phyloP scores from a whole-genome alignment of 2,888 invertebrate genomes.

The Bursaphelenchus okinawaensis region DNA sequence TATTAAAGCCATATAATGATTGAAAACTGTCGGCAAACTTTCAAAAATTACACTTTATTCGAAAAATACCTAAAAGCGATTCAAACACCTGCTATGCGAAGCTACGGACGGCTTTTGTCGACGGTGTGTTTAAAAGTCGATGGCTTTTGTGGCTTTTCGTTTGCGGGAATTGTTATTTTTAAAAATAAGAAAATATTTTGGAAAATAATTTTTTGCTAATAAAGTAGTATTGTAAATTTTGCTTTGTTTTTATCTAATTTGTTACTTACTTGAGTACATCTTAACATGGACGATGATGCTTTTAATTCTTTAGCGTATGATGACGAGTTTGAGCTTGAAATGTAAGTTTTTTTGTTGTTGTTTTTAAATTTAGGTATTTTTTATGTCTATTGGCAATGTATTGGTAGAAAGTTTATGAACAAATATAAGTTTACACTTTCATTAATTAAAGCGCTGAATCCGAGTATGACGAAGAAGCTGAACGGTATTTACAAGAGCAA shows the following conservation, averaged over 20 bases:
- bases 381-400: not conserved
- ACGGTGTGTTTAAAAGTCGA: too few relatives aligned
- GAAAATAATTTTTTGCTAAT: not conserved
- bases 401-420: not conserved
- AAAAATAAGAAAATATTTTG: not conserved
- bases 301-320: conserved; percentile 14
- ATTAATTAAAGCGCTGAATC: too few relatives aligned
- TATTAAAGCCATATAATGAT: too few relatives aligned
- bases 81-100: too few relatives aligned
- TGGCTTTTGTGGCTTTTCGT: not conserved
- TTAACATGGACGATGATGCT: conserved; percentile 15
- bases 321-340: not conserved
- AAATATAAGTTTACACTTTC: too few relatives aligned
- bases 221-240: not conserved
- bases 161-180: not conserved
- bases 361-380: not conserved
- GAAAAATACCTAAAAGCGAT: too few relatives aligned
- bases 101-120: too few relatives aligned
- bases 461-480: conserved; percentile 5
- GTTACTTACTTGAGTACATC: not conserved
- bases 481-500: not conserved
- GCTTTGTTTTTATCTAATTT: not conserved
- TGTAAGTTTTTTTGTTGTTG: not conserved
- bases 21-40: too few relatives aligned
- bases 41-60: too few relatives aligned